Base-by-base conservation (phyloP, 2,113 vertebrate genomes). In the Indicator indicator region DNA sequence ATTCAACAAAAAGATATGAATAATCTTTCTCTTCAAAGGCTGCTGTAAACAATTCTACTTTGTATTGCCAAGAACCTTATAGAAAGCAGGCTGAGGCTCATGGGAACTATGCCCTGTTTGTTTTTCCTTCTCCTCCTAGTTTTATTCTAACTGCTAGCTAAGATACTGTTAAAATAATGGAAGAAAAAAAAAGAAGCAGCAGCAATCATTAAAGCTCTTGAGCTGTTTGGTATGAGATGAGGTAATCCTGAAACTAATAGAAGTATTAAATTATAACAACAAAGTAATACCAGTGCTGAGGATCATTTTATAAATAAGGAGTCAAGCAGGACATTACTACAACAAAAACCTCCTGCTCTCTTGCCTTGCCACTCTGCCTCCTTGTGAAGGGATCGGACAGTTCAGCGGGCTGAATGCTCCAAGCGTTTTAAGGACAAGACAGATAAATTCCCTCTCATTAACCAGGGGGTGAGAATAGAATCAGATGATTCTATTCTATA, bases 1-100 rank as follows among this genome's bases (percentile, higher is more conserved):
- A 85, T 89, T 89, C 73, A 60, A 71, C 75, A 80, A 38, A 38
- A 67, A 80, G 12, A 64, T 17, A 16, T 4, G 46, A 64, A 83
- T 58, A 68, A 12, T 36, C 32, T 58, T 71, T 80, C 64, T 70
- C 16, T 33, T 94, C 38, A 74, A 74, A 89, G 72, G 72, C 46
- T 68, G 69, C 52, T 80, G 85, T 80, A 85, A 91, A 95, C 72
- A 80, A 58, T 68, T 81, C n/a, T 54, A n/a, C 20, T 79, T 89
- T 86, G 44, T 42, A 16, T 23, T 93, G 69, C 36, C 46, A 75
- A n/a, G 48, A 75, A 36, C 59, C 58, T 83, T 88, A 42, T 0
- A 82, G 77, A 85, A 79, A 82, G 50, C 52, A 75, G 63, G 60
- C 30, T 60, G 59, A 59, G 28, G 55, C 42, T 83, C 24, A 23